These are phyloP conservation scores for Argynnis bischoffii DNA, from an alignment of 2,888 invertebrate species.

Conservation along the genomic window DNA sequence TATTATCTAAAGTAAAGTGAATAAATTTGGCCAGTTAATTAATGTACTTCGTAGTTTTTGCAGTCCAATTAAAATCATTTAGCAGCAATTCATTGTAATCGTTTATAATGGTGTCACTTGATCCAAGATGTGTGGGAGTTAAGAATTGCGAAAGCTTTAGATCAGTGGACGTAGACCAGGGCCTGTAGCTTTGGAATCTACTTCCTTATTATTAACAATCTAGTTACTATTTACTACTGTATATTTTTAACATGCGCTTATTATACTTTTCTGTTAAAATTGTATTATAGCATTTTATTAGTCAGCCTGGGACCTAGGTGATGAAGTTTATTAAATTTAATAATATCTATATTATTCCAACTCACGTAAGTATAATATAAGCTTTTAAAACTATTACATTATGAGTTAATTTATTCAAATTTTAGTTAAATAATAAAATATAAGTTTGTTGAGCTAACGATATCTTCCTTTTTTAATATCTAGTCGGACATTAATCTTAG, in stretches of 20 bases:
- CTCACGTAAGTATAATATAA: too few relatives aligned
- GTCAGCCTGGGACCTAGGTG: too few relatives aligned
- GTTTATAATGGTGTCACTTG: conserved; percentile 42
- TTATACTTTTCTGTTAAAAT: not conserved
- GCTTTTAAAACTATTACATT: too few relatives aligned
- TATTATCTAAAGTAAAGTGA: not conserved
- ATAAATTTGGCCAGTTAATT: not conserved
- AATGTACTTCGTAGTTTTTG: conserved; percentile 38
- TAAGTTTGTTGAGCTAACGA: too few relatives aligned
- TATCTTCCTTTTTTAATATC: not conserved
- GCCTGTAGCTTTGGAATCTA: conserved; percentile 19
- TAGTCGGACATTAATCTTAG: conserved; percentile 6
- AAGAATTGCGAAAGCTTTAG: conserved; percentile 46
- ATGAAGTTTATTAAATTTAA: too few relatives aligned
- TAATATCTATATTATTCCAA: too few relatives aligned
- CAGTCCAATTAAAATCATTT: conserved; percentile 42
- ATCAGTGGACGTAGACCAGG: conserved; percentile 25
- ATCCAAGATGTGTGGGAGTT: conserved; percentile 38
- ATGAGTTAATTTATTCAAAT: too few relatives aligned
- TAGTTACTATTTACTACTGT: conserved; percentile 6
- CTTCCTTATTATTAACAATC: conserved; percentile 26
- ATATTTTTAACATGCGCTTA: not conserved
- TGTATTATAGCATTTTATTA: not conserved
- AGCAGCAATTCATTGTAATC: conserved; percentile 36
- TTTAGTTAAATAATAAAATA: too few relatives aligned